Evolutionary conservation across 2,888 invertebrate genomes (phyloP).

Genomic region (Andrena hattorfiana): DNA sequence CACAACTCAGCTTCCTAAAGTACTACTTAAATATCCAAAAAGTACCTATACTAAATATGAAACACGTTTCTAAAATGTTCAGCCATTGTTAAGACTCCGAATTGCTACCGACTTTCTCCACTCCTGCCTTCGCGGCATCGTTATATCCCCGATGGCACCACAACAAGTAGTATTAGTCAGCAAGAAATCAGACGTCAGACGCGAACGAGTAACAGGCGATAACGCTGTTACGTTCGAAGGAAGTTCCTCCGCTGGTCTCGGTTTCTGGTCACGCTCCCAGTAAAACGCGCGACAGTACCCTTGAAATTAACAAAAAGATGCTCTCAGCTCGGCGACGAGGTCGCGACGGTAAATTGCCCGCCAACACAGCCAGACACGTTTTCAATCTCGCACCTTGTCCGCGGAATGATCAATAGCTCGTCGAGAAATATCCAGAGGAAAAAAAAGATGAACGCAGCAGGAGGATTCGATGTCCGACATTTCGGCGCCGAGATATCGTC

Average conservation of each 20-base stretch:
- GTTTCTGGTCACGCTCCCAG: slow-evolving; percentile 17
- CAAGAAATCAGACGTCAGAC: slow-evolving; percentile 4
- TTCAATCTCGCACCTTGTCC: slow-evolving; percentile 51
- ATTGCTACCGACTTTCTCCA: too few species aligned
- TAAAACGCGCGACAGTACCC: slow-evolving; percentile 4
- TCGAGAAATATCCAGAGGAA: slow-evolving; percentile 34
- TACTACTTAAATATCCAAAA: too few species aligned
- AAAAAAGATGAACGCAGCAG: neutral
- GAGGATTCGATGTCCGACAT: slow-evolving; percentile 44
- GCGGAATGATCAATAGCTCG: slow-evolving; percentile 53
- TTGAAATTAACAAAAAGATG: slow-evolving; percentile 36
- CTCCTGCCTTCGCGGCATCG: too few species aligned
- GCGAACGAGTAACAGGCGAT: too few species aligned
- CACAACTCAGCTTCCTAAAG: too few species aligned
- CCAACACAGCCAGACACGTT: slow-evolving; percentile 34
- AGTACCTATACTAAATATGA: too few species aligned
- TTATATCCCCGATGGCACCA: too few species aligned
- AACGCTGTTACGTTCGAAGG: too few species aligned
- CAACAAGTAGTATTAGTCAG: slow-evolving; percentile 20
- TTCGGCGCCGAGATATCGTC: slow-evolving; percentile 54
- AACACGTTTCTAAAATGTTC: too few species aligned
- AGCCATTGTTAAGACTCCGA: too few species aligned
- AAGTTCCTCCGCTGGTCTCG: too few species aligned
- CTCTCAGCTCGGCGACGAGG: slow-evolving; percentile 8
- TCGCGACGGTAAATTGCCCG: slow-evolving; percentile 28